These are phyloP conservation scores for Galeopterus variegatus DNA, from an alignment of 2,113 vertebrate species.

Conservation along the genomic window DNA sequence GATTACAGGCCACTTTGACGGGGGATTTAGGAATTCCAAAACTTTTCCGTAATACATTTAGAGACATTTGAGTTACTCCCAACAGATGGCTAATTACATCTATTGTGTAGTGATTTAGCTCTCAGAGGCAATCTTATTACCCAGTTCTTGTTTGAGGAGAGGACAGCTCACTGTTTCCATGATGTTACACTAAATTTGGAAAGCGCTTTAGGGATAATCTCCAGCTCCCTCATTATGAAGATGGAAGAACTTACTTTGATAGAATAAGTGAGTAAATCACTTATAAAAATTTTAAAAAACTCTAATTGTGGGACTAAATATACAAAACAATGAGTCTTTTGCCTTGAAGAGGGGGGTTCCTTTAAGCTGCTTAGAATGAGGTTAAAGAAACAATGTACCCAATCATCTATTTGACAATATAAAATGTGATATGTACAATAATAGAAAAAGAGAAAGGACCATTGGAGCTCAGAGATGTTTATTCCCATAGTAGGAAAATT, in stretches of 20 bases:
- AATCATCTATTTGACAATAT: not conserved
- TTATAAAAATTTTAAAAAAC: conserved; percentile 60
- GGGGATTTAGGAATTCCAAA: conserved; percentile 77
- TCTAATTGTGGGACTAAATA: not conserved
- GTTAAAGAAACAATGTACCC: not conserved
- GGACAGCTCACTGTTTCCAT: conserved; percentile 76
- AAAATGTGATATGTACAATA: not conserved
- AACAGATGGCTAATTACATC: conserved; percentile 86
- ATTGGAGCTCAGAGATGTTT: not conserved
- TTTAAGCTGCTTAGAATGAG: not conserved
- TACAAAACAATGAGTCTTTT: not conserved
- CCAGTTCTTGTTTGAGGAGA: conserved; percentile 68
- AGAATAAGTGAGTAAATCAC: conserved; percentile 65
- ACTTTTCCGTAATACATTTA: conserved; percentile 81
- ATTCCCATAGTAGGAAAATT: not conserved
- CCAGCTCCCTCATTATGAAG: conserved; percentile 50
- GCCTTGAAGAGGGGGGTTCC: fast-evolving
- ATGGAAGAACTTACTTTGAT: conserved; percentile 66
- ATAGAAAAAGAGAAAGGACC: not conserved
- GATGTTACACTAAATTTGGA: conserved; percentile 79
- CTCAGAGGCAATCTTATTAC: conserved; percentile 81
- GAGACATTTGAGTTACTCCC: conserved; percentile 80
- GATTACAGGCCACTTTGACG: conserved; percentile 65
- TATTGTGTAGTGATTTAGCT: conserved; percentile 82
- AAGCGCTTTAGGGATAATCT: conserved; percentile 69